Evolutionary conservation across 2,113 vertebrate genomes (phyloP).

Genomic region (Sapajus apella): DNA sequence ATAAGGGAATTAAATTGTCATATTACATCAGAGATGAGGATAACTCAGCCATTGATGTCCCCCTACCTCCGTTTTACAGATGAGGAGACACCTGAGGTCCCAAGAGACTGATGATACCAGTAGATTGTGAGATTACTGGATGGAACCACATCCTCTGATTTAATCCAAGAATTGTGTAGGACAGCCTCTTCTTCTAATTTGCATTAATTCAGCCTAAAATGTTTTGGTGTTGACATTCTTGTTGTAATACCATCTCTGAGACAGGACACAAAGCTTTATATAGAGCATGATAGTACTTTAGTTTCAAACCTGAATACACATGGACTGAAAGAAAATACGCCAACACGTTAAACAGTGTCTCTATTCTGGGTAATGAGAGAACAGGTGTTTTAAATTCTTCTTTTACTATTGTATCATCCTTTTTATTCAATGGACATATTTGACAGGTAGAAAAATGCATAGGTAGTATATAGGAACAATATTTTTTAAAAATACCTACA

Average conservation of each 20-base stretch:
- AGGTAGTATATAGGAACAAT: not conserved
- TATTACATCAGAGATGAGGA: not conserved
- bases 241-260: not conserved
- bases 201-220: conserved; percentile 9
- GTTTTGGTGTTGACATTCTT: not conserved
- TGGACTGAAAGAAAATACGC: not conserved
- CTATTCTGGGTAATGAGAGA: not conserved
- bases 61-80: not conserved
- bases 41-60: not conserved
- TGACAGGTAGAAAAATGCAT: not conserved
- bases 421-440: not conserved
- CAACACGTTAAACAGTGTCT: not conserved
- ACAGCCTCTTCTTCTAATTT: not conserved
- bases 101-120: not conserved
- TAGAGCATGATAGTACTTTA: not conserved
- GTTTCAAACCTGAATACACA: not conserved
- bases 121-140: conserved; percentile 9
- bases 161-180: not conserved
- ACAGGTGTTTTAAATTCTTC: not conserved
- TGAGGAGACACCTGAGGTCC: not conserved
- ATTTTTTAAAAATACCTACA: not conserved
- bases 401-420: not conserved
- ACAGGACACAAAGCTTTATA: not conserved
- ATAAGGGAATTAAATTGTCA: not conserved
- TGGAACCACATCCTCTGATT: not conserved